Evolutionary conservation across 2,797 vertebrate species (phyloP).

Genomic region (Enteromius anoplus): DNA sequence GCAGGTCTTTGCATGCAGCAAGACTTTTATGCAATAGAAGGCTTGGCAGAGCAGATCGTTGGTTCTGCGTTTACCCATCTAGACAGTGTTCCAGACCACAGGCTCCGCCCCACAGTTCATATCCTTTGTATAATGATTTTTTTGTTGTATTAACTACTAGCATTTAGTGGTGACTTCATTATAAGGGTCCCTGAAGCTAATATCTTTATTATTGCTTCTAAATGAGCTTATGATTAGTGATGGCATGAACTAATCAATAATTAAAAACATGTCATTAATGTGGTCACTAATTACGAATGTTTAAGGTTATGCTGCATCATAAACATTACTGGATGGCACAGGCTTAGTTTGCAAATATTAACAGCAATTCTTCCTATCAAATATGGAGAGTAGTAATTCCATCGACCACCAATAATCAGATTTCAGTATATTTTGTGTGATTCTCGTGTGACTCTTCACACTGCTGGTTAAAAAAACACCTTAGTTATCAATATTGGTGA

Average conservation of each 20-base stretch:
- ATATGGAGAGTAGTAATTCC: no score
- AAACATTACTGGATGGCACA: no score
- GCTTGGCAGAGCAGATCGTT: conserved; percentile 83
- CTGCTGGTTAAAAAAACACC: no score
- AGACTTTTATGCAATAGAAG: conserved; percentile 91
- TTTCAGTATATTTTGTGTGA: no score
- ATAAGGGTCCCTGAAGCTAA: background rate
- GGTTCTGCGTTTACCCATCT: conserved; percentile 87
- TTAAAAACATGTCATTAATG: background rate
- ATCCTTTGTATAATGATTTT: conserved; percentile 79
- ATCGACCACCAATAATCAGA: no score
- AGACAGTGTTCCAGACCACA: conserved; percentile 91
- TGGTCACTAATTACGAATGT: no score
- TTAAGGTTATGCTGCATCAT: no score
- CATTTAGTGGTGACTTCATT: background rate
- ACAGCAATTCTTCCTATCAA: no score
- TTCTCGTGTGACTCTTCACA: no score
- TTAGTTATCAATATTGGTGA: no score
- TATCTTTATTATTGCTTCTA: background rate
- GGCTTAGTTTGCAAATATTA: no score
- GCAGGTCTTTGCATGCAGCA: conserved; percentile 87
- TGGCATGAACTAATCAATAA: background rate
- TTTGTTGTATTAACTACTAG: background rate
- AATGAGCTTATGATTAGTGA: background rate
- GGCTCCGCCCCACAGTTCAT: conserved; percentile 92